Conservation (phyloP, 2,113 vertebrate species). For the Bubo scandiacus region DNA sequence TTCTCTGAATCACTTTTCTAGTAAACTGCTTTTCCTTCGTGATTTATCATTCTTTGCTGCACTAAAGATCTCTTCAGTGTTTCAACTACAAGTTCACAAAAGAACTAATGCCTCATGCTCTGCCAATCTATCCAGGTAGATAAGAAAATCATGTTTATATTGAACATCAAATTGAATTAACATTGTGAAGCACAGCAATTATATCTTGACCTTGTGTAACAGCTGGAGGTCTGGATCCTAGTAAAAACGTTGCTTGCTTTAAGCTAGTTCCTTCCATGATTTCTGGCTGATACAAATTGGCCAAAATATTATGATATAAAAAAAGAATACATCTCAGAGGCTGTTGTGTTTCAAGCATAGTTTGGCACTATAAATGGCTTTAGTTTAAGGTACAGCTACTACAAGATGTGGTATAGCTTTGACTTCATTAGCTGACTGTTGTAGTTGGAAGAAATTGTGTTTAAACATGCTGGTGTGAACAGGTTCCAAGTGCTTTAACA, state of each 20-base stretch:
- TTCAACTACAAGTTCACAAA: neutral
- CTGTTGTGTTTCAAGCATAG: neutral
- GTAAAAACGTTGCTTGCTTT: neutral
- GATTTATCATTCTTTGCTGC: neutral
- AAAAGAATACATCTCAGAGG: neutral
- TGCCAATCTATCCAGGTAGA: fast-evolving
- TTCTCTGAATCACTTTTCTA: neutral
- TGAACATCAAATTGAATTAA: neutral
- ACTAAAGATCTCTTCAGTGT: neutral
- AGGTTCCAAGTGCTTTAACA: neutral
- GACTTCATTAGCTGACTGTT: neutral
- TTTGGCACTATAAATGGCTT: neutral
- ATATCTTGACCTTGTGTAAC: neutral
- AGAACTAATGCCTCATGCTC: neutral
- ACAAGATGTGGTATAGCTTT: neutral
- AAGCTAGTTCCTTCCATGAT: neutral
- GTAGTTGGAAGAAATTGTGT: neutral
- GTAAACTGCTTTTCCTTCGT: neutral
- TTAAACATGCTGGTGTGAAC: neutral
- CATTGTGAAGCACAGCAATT: neutral
- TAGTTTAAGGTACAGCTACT: neutral
- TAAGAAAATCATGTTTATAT: neutral
- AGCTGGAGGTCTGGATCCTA: neutral
- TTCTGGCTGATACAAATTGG: neutral
- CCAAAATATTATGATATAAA: neutral